phyloP scores from a whole-genome alignment of 2,797 vertebrate genomes.

The Pagetopsis macropterus region DNA sequence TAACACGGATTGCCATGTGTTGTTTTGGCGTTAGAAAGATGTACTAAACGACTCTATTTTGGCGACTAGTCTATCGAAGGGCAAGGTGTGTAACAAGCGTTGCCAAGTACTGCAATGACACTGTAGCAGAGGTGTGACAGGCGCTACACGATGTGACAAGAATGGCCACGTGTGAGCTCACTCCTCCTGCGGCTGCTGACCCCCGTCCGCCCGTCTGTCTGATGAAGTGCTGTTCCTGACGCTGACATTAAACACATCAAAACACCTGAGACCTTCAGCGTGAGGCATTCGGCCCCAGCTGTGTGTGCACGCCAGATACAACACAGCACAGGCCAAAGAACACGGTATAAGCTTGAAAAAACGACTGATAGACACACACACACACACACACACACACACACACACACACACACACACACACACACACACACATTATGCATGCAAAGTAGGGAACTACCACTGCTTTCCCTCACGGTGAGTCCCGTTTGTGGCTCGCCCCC shows the following conservation, averaged over 20 bases:
- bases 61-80: slow-evolving; percentile 31
- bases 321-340: slow-evolving; percentile 33
- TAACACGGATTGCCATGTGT: slow-evolving; percentile 47
- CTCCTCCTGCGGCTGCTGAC: slow-evolving; percentile 47
- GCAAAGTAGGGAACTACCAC: slow-evolving; percentile 20
- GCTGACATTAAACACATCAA: slow-evolving; percentile 53
- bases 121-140: slow-evolving; percentile 48
- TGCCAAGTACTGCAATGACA: slow-evolving; percentile 38
- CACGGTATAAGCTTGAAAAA: neutral
- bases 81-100: slow-evolving; percentile 63
- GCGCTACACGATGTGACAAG: slow-evolving; percentile 39
- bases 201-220: slow-evolving; percentile 43
- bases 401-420: no score
- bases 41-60: slow-evolving; percentile 66
- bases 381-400: neutral
- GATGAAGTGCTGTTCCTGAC: slow-evolving; percentile 37
- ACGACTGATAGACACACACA: neutral
- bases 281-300: slow-evolving; percentile 20
- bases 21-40: slow-evolving; percentile 48
- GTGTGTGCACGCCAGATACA: slow-evolving; percentile 28
- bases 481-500: slow-evolving; percentile 20
- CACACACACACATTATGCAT: slow-evolving; percentile 11
- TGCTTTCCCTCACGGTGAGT: slow-evolving; percentile 22
- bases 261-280: slow-evolving; percentile 43
- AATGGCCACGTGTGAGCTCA: slow-evolving; percentile 34